Evolutionary conservation across 2,888 invertebrate species (phyloP).

Genomic region (Ormyrus rosae): DNA sequence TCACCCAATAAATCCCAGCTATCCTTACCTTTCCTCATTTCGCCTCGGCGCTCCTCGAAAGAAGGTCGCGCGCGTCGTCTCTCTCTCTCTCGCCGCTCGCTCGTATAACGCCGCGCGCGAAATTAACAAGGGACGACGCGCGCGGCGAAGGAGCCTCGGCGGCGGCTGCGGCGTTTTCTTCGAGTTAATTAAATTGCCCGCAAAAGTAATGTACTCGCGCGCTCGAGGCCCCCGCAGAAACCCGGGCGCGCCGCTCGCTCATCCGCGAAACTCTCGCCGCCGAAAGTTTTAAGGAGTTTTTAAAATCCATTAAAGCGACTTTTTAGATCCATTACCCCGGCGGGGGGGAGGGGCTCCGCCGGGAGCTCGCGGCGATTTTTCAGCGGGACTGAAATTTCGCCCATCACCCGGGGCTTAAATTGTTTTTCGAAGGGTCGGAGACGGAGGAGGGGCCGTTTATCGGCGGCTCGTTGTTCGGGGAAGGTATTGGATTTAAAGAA

Average conservation of each 20-base stretch:
- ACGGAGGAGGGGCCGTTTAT: no score
- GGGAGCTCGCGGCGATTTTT: conserved; percentile 8
- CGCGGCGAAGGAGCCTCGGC: neutral
- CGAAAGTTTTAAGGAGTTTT: conserved; percentile 55
- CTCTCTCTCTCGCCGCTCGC: neutral
- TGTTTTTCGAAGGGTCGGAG: conserved; percentile 12
- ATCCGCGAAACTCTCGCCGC: conserved; percentile 40
- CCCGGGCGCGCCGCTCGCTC: conserved; percentile 19
- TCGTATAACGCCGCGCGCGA: conserved; percentile 1
- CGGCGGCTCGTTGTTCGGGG: no score
- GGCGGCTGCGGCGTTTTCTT: conserved; percentile 31
- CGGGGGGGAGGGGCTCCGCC: no score
- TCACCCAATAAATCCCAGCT: no score
- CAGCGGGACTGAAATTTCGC: conserved; percentile 10
- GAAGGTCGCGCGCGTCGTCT: no score
- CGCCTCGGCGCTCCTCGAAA: no score
- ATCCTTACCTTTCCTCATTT: no score
- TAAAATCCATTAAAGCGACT: conserved; percentile 54
- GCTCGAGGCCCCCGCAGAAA: neutral
- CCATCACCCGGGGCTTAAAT: conserved; percentile 28
- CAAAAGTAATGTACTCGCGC: conserved; percentile 45
- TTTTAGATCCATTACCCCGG: conserved; percentile 51
- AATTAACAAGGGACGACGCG: conserved; percentile 42
- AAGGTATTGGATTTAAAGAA: no score
- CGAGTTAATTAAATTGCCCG: conserved; percentile 53